Evolutionary conservation across 2,888 invertebrate species (phyloP).

Genomic region (Mayetiola destructor): DNA sequence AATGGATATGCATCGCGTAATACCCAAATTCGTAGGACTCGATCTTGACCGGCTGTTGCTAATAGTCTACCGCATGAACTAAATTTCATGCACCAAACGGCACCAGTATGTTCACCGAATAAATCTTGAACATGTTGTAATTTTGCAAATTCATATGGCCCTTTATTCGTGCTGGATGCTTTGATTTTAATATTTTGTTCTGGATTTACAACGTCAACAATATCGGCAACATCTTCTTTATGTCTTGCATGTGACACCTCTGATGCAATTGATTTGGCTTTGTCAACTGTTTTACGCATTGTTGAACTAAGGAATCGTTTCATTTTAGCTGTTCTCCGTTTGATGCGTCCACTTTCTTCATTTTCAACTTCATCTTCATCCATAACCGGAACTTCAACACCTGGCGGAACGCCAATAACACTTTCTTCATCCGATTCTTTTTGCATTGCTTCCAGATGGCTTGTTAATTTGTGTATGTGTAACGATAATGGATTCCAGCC

Average conservation of each 20-base stretch:
- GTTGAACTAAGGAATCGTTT: conserved; percentile 77
- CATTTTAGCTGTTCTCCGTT: conserved; percentile 43
- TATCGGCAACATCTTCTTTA: conserved; percentile 73
- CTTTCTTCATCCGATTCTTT: conserved; percentile 68
- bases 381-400: conserved; percentile 29
- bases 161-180: conserved; percentile 90
- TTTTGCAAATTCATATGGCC: conserved; percentile 90
- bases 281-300: conserved; percentile 80
- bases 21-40: conserved; percentile 88
- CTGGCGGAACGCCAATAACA: conserved; percentile 42
- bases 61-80: conserved; percentile 87
- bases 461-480: conserved; percentile 86
- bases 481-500: conserved; percentile 90
- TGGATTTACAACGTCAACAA: conserved; percentile 63
- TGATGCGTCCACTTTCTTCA: conserved; percentile 34
- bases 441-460: conserved; percentile 62
- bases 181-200: conserved; percentile 78
- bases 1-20: conserved; percentile 75
- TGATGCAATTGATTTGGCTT: conserved; percentile 77
- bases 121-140: conserved; percentile 81
- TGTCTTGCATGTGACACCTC: conserved; percentile 78
- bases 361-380: conserved; percentile 36
- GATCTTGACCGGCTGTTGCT: conserved; percentile 95
- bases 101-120: conserved; percentile 71
- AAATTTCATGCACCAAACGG: conserved; percentile 99